Evolutionary conservation across 2,888 invertebrate genomes (phyloP).

Genomic region (Chaitophorus viminalis): DNA sequence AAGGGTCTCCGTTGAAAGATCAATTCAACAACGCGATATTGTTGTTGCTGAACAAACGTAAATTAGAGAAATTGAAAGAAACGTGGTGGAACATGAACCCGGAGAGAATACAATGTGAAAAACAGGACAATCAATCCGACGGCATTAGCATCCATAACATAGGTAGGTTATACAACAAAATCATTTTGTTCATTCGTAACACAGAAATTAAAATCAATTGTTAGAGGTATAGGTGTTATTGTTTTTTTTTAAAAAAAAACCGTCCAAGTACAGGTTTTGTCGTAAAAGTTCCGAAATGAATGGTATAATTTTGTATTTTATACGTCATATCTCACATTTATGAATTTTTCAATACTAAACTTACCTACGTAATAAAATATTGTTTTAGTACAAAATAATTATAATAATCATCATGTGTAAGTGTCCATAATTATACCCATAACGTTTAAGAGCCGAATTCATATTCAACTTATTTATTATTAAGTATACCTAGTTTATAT

Average conservation of each 20-base stretch:
- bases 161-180: slow-evolving; percentile 69
- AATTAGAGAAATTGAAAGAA: slow-evolving; percentile 92
- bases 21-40: slow-evolving; percentile 96
- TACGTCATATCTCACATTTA: neutral
- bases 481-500: no score
- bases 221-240: no score
- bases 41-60: slow-evolving; percentile 89
- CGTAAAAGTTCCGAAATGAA: neutral
- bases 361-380: neutral
- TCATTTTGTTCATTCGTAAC: no score
- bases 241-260: no score
- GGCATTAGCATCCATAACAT: slow-evolving; percentile 98
- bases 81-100: slow-evolving; percentile 96
- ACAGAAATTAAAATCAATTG: no score
- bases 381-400: neutral
- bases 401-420: neutral
- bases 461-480: no score
- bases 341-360: neutral
- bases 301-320: neutral
- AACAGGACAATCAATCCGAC: slow-evolving; percentile 91
- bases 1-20: slow-evolving; percentile 92
- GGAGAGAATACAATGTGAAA: slow-evolving; percentile 80
- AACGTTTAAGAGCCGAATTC: no score
- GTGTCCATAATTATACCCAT: no score
- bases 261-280: neutral